Conservation (phyloP, 2,113 vertebrate species). For the Marmota monax region DNA sequence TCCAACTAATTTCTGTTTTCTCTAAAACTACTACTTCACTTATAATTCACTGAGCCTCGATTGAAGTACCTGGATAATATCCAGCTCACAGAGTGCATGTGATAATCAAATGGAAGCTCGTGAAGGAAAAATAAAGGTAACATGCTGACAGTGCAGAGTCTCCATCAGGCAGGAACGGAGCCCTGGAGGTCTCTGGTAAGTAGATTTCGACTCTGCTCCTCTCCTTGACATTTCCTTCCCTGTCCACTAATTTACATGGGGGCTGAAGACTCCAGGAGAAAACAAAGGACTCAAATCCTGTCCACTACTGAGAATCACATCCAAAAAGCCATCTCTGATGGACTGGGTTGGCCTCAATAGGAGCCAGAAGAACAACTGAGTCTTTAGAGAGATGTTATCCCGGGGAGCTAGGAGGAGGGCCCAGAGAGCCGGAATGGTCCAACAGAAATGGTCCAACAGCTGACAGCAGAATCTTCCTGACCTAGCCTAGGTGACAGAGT, state of each 20-base stretch:
- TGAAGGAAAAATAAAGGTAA: not conserved
- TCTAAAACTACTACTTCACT: not conserved
- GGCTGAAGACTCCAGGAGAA: not conserved
- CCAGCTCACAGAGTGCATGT: not conserved
- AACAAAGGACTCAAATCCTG: not conserved
- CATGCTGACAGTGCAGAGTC: not conserved
- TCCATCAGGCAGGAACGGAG: not conserved
- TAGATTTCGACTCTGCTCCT: not conserved
- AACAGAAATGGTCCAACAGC: not conserved
- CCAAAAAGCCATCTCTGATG: not conserved
- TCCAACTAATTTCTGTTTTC: not conserved
- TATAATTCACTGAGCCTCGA: not conserved
- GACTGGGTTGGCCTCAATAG: not conserved
- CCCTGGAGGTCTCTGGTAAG: not conserved
- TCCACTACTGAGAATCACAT: not conserved
- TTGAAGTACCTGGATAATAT: slow-evolving; percentile 24
- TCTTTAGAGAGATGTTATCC: not conserved
- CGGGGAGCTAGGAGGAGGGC: not conserved
- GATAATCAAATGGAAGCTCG: not conserved
- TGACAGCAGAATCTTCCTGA: slow-evolving; percentile 34
- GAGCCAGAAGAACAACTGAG: not conserved
- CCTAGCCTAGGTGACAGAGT: not conserved
- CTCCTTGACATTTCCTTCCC: not conserved
- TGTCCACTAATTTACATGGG: not conserved
- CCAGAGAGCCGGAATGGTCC: not conserved